Evolutionary conservation across 1,140 invertebrate genomes (phyloP), one percentile per base, ranked within the genome.

Genomic region (honey bee (Apis mellifera)): DNA sequence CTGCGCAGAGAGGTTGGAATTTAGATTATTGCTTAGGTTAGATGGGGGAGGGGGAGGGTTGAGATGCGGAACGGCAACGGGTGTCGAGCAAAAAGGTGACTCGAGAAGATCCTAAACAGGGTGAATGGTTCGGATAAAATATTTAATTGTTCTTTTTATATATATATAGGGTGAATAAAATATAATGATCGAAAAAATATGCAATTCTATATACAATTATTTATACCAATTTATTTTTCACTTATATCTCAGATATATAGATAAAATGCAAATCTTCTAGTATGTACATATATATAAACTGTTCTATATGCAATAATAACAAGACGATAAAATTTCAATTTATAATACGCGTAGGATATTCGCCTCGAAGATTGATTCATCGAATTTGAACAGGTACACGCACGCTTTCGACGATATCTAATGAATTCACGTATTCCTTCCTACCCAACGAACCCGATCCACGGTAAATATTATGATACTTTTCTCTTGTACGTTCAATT

Each of bases 401-500:
- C 69, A 32, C 60, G n/a, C 23, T 55, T 71, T 71, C 69, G 9
- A 71, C 13, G 17, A 71, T 32, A 32, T 8, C 23, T 32, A 55
- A 71, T 71, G 69, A n/a, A 32, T 68, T 48, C 32, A 55, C 50
- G 9, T 71, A 48, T 57, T 19, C 26, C 48, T 7, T 23, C 50
- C 17, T 9, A 5, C n/a, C 21, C 7, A 21, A 13, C 26, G 26
- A 32, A 42, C n/a, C 19, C 19, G 66, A 55, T 69, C 32, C 75
- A 48, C 60, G 32, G 32, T 68, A 48, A 23, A 70, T 50, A 75
- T 50, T 59, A 62, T 26, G 50, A 71, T 71, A 42, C 5, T 42
- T 71, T 71, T 78, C 48, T 12, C 17, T 50, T 4, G 66, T 50
- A 57, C 42, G 54, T 78, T 78, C 57, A 68, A 77, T 77, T 57